These are phyloP conservation scores for Chaenogobius annularis DNA, from an alignment of 2,113 vertebrate species.

Conservation along the genomic window DNA sequence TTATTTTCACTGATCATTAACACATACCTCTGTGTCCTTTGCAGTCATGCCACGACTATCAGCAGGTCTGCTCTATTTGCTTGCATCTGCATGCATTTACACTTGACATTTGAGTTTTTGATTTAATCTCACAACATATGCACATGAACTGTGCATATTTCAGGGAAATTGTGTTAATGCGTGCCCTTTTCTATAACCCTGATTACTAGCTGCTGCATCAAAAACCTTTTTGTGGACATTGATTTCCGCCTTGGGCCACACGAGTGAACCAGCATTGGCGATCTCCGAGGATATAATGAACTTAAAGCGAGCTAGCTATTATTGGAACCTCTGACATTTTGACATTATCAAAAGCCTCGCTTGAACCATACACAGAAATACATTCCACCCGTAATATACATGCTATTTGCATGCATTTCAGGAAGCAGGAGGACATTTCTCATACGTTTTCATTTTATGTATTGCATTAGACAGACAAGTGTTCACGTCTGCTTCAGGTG, in stretches of 20 bases:
- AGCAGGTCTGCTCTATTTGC: constrained; percentile 41
- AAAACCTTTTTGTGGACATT: constrained; percentile 73
- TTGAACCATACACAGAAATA: constrained; percentile 63
- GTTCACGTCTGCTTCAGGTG: constrained; percentile 29
- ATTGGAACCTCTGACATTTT: constrained; percentile 72
- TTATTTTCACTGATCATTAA: constrained; percentile 38
- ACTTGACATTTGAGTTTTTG: constrained; percentile 74
- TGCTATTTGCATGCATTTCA: constrained; percentile 66
- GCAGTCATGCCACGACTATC: constrained; percentile 40
- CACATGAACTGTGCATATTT: constrained; percentile 73
- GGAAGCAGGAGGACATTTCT: constrained; percentile 42
- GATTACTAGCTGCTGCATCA: constrained; percentile 71
- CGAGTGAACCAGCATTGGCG: constrained; percentile 59
- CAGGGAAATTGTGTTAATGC: constrained; percentile 66
- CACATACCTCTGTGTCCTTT: constrained; percentile 19
- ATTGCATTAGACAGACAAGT: constrained; percentile 1
- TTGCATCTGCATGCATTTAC: constrained; percentile 61
- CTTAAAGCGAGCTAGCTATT: constrained; percentile 66
- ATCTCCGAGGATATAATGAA: constrained; percentile 71
- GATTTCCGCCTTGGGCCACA: constrained; percentile 70
- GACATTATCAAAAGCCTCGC: constrained; percentile 73
- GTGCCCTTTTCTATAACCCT: constrained; percentile 71
- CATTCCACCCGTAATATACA: constrained; percentile 38
- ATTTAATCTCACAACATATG: constrained; percentile 71
- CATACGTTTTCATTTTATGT: constrained; percentile 16